A percentile compares a stretch with the other conserved stretches of the same genome.
Conservation (phyloP, 2,797 vertebrate genomes). For the Hemibagrus guttatus region DNA sequence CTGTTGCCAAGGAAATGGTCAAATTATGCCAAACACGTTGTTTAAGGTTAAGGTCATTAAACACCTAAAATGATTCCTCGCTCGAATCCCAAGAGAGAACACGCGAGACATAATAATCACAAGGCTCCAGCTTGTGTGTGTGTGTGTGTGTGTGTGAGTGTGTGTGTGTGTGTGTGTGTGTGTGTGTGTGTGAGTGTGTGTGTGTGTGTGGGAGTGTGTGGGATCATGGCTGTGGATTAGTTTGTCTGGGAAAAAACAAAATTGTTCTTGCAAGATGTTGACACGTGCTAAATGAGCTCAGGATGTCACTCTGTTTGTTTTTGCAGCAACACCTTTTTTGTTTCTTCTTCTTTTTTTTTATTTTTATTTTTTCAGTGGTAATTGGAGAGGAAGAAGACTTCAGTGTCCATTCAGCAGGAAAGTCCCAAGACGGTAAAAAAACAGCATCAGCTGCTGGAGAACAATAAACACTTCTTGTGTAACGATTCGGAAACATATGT, state of each 20-base stretch:
- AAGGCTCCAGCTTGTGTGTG: not conserved
- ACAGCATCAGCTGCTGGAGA: constrained; percentile 1
- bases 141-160: too few species aligned
- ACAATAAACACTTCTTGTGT: constrained; percentile 54
- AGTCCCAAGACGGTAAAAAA: not conserved
- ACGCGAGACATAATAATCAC: not conserved
- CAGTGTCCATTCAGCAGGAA: not conserved
- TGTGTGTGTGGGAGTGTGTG: too few species aligned
- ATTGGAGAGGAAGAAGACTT: constrained; percentile 2
- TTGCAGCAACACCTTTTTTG: not conserved
- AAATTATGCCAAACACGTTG: not conserved
- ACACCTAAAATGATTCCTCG: not conserved
- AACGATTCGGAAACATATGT: constrained; percentile 54
- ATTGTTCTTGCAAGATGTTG: not conserved
- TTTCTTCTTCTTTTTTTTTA: not conserved
- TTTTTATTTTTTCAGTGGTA: not conserved
- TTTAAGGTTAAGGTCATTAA: constrained; percentile 14
- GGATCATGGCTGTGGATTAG: not conserved
- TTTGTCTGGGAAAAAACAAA: not conserved
- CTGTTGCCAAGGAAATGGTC: not conserved
- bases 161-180: too few species aligned
- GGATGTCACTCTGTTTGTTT: constrained; percentile 1
- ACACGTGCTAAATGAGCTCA: not conserved
- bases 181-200: not conserved
- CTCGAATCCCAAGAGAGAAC: not conserved